A percentile compares a stretch with the other conserved stretches of the same genome.
These are phyloP conservation scores for Cosmia trapezina DNA, from an alignment of 2,888 invertebrate genomes.

Conservation along the genomic window DNA sequence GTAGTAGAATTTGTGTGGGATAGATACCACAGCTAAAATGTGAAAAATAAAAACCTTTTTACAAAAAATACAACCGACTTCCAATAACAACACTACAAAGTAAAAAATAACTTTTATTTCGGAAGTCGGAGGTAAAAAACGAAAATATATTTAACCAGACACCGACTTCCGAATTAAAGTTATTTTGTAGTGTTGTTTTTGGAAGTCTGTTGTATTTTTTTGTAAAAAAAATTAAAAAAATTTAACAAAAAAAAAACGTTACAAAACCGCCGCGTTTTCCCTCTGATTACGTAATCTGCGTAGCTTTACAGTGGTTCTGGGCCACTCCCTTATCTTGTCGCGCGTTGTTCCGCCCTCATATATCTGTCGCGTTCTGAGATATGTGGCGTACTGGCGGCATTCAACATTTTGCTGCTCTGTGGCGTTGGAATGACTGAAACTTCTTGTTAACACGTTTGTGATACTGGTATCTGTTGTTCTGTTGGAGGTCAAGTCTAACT, in stretches of 20 bases:
- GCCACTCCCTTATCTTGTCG: slow-evolving; percentile 72
- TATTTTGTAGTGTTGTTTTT: too few species aligned
- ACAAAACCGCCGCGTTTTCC: slow-evolving; percentile 30
- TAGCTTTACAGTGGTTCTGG: slow-evolving; percentile 34
- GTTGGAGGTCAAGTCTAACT: slow-evolving; percentile 27
- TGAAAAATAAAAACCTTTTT: too few species aligned
- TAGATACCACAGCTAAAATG: too few species aligned
- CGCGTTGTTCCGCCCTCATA: slow-evolving; percentile 71
- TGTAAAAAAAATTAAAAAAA: too few species aligned
- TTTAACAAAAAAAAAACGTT: not conserved
- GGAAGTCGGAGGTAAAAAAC: too few species aligned
- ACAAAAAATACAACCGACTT: too few species aligned
- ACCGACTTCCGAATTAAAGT: too few species aligned
- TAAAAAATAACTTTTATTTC: too few species aligned
- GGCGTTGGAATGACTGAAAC: slow-evolving; percentile 37
- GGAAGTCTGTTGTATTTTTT: too few species aligned
- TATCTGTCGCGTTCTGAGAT: slow-evolving; percentile 68
- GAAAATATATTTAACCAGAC: too few species aligned
- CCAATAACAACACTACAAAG: too few species aligned
- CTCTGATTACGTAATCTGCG: slow-evolving; percentile 37
- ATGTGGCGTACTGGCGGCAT: slow-evolving; percentile 45
- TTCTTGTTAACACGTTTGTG: slow-evolving; percentile 52
- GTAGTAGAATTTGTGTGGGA: too few species aligned
- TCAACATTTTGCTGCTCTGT: slow-evolving; percentile 57
- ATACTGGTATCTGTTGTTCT: slow-evolving; percentile 33